Percentiles rank a stretch among this genome's conserved stretches.
Conservation (phyloP, 2,113 vertebrate genomes). For the Mellivora capensis region DNA sequence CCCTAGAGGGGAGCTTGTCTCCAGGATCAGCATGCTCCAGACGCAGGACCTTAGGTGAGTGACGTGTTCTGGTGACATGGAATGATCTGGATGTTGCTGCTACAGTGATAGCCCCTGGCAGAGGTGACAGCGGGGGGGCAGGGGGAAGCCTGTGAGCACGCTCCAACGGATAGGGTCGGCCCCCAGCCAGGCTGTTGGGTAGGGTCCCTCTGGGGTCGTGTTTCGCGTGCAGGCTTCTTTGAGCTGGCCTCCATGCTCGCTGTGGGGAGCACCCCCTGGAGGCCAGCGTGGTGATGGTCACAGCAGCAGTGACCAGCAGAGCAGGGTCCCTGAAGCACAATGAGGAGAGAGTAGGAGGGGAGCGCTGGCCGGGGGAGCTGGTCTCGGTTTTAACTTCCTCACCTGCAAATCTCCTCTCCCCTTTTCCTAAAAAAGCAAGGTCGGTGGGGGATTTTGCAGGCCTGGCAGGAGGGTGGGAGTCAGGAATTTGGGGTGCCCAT, state of each 20-base stretch:
- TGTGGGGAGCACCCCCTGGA: neutral
- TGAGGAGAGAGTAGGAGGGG: neutral
- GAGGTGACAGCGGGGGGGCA: neutral
- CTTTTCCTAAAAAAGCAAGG: neutral
- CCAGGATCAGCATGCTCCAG: neutral
- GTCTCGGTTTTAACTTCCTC: neutral
- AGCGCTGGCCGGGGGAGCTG: neutral
- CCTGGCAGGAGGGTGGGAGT: neutral
- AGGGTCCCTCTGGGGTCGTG: neutral
- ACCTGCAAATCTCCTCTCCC: neutral
- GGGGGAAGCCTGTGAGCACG: neutral
- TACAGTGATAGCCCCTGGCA: accelerated
- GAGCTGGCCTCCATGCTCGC: neutral
- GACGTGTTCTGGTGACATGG: neutral
- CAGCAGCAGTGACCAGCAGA: neutral
- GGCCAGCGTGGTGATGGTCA: accelerated
- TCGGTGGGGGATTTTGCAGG: neutral
- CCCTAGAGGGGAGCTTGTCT: neutral
- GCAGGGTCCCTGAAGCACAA: neutral
- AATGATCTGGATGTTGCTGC: neutral
- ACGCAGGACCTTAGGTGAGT: neutral
- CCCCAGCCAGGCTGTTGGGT: too few relatives aligned
- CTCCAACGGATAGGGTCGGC: neutral
- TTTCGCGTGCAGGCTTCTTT: neutral
- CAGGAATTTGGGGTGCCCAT: accelerated